These are phyloP conservation scores for Crambe crambe DNA, from an alignment of 37 sponge, comb jelly and placozoan genomes.

Conservation along the genomic window DNA sequence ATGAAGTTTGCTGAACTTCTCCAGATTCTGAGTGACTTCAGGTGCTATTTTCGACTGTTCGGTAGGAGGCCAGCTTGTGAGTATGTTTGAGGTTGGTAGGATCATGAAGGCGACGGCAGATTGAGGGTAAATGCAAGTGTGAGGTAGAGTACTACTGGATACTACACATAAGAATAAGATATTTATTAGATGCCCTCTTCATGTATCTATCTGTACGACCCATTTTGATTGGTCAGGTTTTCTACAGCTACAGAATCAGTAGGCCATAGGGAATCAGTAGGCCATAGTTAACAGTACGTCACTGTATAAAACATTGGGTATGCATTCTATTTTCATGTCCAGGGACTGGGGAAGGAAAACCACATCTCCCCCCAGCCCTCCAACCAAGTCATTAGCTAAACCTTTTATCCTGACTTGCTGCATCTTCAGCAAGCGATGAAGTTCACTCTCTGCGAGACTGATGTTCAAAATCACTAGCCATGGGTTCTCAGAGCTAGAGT, in stretches of 20 bases:
- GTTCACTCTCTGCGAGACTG: constrained; percentile 40
- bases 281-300: no score
- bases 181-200: no score
- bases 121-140: constrained; percentile 72
- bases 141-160: constrained; percentile 32
- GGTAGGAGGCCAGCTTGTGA: constrained; percentile 22
- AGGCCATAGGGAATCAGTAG: neutral
- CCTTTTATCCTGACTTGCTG: constrained; percentile 43
- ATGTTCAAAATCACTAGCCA: constrained; percentile 49
- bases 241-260: neutral
- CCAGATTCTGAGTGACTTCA: constrained; percentile 6
- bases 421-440: constrained; percentile 28
- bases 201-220: no score
- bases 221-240: no score
- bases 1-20: constrained; percentile 29
- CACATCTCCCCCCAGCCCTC: no score
- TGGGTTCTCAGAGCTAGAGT: neutral
- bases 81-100: constrained; percentile 24
- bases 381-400: no score
- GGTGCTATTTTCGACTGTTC: constrained; percentile 9
- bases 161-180: constrained; percentile 48
- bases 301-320: no score
- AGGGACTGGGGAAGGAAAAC: no score
- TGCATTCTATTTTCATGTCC: no score
- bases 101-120: constrained; percentile 78